Evolutionary conservation across 2,888 invertebrate species (phyloP).

Genomic region (Fragum sueziense): DNA sequence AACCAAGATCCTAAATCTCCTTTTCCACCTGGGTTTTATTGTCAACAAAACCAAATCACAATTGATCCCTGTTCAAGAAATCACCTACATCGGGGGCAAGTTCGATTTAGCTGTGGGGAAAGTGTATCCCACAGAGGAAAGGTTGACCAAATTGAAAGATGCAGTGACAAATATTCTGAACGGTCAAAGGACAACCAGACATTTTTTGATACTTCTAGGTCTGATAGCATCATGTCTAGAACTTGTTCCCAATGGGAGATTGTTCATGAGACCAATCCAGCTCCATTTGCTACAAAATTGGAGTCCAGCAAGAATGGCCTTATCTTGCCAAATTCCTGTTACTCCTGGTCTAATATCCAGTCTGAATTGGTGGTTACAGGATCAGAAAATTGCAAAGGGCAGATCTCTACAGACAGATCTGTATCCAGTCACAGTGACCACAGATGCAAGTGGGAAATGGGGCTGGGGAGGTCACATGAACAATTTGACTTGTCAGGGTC

Average conservation of each 20-base stretch:
- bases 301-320: constrained; percentile 34
- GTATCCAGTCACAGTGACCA: constrained; percentile 37
- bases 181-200: too few relatives aligned
- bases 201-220: constrained; percentile 35
- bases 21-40: constrained; percentile 48
- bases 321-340: neutral
- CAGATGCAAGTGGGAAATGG: constrained; percentile 41
- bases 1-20: constrained; percentile 29
- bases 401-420: constrained; percentile 15
- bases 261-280: constrained; percentile 52
- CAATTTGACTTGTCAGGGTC: constrained; percentile 34
- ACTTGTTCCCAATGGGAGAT: constrained; percentile 50
- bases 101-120: constrained; percentile 33
- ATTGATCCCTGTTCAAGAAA: constrained; percentile 30
- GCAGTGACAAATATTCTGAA: constrained; percentile 30
- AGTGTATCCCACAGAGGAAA: constrained; percentile 38
- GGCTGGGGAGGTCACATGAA: too few relatives aligned
- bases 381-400: constrained; percentile 37
- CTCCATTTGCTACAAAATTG: constrained; percentile 37
- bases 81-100: constrained; percentile 36
- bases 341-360: neutral
- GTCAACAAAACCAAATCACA: constrained; percentile 49
- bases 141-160: constrained; percentile 23
- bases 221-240: constrained; percentile 50
- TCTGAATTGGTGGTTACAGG: constrained; percentile 36